phyloP scores from a whole-genome alignment of 2,113 vertebrate genomes.

The Muntiacus muntjak region DNA sequence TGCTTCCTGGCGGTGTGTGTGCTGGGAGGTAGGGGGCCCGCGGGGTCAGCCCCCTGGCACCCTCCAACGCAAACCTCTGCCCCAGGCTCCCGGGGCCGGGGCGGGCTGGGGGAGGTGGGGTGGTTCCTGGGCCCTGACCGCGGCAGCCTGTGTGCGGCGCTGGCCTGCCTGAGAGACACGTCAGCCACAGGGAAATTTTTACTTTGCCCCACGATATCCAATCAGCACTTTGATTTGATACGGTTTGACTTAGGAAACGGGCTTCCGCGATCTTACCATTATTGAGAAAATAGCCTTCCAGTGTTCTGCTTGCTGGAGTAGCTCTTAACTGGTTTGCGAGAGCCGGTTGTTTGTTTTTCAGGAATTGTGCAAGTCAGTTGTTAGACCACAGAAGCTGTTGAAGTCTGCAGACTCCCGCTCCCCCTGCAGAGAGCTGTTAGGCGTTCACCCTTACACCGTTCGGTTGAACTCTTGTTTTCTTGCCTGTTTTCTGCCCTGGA shows the following conservation, averaged over 20 bases:
- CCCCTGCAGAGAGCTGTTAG: background rate
- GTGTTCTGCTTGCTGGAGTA: background rate
- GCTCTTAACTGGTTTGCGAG: background rate
- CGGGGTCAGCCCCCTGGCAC: accelerated
- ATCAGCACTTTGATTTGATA: background rate
- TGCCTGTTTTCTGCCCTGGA: background rate
- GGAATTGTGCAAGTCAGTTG: background rate
- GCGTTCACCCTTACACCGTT: background rate
- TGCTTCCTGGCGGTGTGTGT: accelerated
- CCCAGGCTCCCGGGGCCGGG: accelerated
- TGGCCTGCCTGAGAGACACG: background rate
- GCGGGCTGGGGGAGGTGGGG: accelerated
- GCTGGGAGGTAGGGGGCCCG: accelerated
- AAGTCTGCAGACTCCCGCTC: accelerated
- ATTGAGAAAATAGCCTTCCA: background rate
- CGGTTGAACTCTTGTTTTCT: background rate
- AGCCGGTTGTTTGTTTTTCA: background rate
- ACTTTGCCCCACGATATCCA: background rate
- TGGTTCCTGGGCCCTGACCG: accelerated
- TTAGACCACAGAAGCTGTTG: background rate
- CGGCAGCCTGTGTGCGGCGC: too few relatives aligned
- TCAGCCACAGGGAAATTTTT: accelerated
- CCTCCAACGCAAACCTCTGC: background rate
- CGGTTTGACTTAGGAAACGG: background rate
- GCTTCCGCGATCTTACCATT: background rate